These are phyloP conservation scores for Yponomeuta sedellus DNA, from an alignment of 2,888 invertebrate genomes.

Conservation along the genomic window DNA sequence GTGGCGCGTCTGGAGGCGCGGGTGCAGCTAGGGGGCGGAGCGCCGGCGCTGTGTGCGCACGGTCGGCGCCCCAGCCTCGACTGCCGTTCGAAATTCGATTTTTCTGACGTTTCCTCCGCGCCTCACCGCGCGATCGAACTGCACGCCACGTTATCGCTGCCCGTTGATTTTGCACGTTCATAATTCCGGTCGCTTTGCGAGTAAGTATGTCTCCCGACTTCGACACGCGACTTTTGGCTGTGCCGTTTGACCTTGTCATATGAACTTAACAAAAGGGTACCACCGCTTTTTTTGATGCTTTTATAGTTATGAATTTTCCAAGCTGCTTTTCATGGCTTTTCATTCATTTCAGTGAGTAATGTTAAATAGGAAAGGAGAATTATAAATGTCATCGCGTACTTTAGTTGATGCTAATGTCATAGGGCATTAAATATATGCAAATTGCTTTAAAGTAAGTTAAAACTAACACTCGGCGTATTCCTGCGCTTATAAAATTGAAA, in stretches of 20 bases:
- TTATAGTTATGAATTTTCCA: not conserved
- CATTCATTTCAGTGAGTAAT: not conserved
- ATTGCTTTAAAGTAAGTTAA: conserved; percentile 1
- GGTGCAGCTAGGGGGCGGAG: conserved; percentile 37
- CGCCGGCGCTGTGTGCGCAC: conserved; percentile 61
- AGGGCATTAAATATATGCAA: conserved; percentile 5
- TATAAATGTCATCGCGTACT: not conserved
- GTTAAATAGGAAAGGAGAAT: not conserved
- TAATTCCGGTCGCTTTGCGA: conserved; percentile 18
- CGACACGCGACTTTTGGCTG: conserved; percentile 47
- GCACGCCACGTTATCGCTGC: conserved; percentile 57
- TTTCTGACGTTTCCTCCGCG: conserved; percentile 76
- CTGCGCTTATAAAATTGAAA: conserved; percentile 8
- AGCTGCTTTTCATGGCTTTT: conserved; percentile 1
- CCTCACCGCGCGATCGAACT: conserved; percentile 72
- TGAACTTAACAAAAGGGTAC: conserved; percentile 14
- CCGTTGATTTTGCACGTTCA: conserved; percentile 69
- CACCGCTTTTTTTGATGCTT: not conserved
- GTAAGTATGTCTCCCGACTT: conserved; percentile 25
- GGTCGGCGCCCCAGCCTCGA: conserved; percentile 71
- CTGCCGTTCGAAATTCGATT: conserved; percentile 71
- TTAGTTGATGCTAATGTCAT: not conserved
- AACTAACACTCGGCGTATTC: not conserved
- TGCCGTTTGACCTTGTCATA: conserved; percentile 8
- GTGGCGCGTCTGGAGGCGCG: conserved; percentile 25